Percentiles rank a stretch among this genome's conserved stretches.
phyloP scores from a whole-genome alignment of 2,113 vertebrate genomes.

The Marcusenius ussheri region DNA sequence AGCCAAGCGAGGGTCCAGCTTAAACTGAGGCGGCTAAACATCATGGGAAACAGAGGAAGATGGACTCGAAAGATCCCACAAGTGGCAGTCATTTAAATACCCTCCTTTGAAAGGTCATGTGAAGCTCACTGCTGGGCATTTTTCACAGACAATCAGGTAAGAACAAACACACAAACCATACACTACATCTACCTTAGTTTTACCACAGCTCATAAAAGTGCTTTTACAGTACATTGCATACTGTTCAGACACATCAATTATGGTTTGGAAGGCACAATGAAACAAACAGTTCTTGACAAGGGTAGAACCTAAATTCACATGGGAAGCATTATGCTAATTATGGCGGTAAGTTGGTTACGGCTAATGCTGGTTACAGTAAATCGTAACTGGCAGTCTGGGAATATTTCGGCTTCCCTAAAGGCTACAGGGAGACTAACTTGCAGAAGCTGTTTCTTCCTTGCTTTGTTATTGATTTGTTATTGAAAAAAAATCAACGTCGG shows the following conservation, averaged over 20 bases:
- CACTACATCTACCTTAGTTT: not conserved
- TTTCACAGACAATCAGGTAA: not conserved
- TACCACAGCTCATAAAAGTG: not conserved
- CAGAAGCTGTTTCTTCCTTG: no score
- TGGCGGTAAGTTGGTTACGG: not conserved
- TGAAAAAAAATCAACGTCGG: not conserved
- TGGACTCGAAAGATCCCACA: not conserved
- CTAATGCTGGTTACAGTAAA: not conserved
- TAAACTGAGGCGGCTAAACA: slow-evolving; percentile 40
- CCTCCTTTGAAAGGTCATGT: not conserved
- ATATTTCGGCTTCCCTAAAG: not conserved
- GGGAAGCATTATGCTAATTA: not conserved
- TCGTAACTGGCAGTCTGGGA: not conserved
- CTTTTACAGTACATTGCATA: not conserved
- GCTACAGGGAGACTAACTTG: no score
- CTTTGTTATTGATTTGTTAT: not conserved
- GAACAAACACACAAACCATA: not conserved
- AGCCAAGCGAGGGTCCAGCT: slow-evolving; percentile 78
- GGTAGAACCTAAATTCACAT: not conserved
- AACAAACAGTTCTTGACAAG: not conserved
- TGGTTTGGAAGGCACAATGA: not conserved
- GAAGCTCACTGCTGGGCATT: not conserved
- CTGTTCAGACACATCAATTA: not conserved
- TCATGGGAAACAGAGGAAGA: not conserved
- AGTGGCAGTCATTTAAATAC: not conserved